Evolutionary conservation across 2,113 vertebrate genomes (phyloP).

Genomic region (Aptenodytes patagonicus): DNA sequence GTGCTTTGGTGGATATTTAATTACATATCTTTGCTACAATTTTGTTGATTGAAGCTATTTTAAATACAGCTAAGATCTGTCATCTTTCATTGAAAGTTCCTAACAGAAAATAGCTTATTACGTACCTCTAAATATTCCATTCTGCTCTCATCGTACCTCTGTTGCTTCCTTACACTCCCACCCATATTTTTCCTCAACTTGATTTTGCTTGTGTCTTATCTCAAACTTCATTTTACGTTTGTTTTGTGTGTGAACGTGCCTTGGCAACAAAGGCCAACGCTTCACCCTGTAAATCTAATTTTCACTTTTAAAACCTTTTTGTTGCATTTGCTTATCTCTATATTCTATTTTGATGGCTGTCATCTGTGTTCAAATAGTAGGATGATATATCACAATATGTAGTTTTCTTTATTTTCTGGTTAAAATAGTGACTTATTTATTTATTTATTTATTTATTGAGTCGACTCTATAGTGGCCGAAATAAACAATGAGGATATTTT

Average conservation of each 20-base stretch:
- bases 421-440: background rate
- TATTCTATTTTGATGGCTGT: background rate
- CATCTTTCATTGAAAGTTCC: background rate
- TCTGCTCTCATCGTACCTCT: background rate
- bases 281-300: background rate
- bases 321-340: background rate
- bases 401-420: background rate
- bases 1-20: background rate
- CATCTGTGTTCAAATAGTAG: background rate
- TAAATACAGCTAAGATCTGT: background rate
- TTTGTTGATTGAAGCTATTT: background rate
- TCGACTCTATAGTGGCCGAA: background rate
- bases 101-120: background rate
- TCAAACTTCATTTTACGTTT: background rate
- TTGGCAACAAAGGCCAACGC: background rate
- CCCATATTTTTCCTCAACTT: background rate
- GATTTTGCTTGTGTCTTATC: background rate
- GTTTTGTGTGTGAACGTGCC: background rate
- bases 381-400: background rate
- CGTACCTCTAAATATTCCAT: background rate
- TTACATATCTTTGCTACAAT: background rate
- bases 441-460: background rate
- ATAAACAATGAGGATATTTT: background rate
- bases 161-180: background rate
- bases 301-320: background rate